These are phyloP conservation scores for Novumbra hubbsi DNA, from an alignment of 2,797 vertebrate genomes.

Conservation along the genomic window DNA sequence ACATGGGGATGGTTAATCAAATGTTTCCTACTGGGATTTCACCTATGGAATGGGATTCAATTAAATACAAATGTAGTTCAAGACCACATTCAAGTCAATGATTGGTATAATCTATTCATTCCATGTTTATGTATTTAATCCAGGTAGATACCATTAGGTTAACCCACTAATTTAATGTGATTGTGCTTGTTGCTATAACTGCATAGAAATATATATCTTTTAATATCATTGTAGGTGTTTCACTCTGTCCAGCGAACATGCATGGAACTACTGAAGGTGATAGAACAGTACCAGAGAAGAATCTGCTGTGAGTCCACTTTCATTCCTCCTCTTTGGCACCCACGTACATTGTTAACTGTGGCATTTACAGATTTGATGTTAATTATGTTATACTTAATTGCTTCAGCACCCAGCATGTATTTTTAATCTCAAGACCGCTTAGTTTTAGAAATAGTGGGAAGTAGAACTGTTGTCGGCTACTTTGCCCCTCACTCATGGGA, in stretches of 20 bases:
- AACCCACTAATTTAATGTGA: background rate
- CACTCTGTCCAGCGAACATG: conserved; percentile 97
- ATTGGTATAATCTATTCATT: too few relatives aligned
- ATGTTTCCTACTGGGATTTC: too few relatives aligned
- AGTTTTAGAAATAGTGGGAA: background rate
- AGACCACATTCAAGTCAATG: too few relatives aligned
- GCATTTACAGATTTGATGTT: background rate
- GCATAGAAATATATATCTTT: conserved; percentile 5
- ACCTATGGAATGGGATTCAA: too few relatives aligned
- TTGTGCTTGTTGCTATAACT: background rate
- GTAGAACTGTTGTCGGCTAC: background rate
- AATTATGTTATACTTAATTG: too few relatives aligned
- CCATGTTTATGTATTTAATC: too few relatives aligned
- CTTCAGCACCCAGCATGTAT: too few relatives aligned
- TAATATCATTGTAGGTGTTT: conserved; percentile 80
- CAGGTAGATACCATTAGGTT: too few relatives aligned
- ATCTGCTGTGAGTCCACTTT: conserved; percentile 84
- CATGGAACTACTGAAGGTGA: conserved; percentile 97
- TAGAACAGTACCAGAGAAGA: conserved; percentile 94
- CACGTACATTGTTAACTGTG: background rate
- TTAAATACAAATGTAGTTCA: too few relatives aligned
- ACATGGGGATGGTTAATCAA: background rate
- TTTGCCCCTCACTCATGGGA: too few relatives aligned
- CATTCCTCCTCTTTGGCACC: background rate
- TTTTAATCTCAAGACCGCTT: too few relatives aligned